Base-by-base conservation (phyloP, 2,888 invertebrate species). In the Auanema sp. region DNA sequence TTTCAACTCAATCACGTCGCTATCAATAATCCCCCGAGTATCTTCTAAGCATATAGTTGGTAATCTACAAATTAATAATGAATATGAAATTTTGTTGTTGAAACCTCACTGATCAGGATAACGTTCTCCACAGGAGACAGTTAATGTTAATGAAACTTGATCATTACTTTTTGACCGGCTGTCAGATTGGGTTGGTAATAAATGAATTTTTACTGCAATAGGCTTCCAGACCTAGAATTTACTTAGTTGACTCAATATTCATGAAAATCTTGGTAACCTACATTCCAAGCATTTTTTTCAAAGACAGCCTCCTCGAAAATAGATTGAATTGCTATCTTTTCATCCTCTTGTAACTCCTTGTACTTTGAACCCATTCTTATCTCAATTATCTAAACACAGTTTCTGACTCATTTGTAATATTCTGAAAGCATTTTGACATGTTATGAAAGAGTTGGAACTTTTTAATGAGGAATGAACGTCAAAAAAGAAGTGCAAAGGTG, bases 281-380 rank as follows among this genome's bases (percentile, higher is more conserved):
- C 73, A 44, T 73, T 64, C 73, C 73, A 73, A 11, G 44, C 58
- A 23, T 59, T 59, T 16, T 52, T 47, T n/a, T 56, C 54, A 42
- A 61, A 64, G 0, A 33, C 14, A 16, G 65, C 66, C 24, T 71
- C 71, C 3, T 44, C 62, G 50, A 60, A 73, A 12, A 65, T 56
- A 10, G 65, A 49, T 21, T 60, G 43, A 3, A 73, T 41, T 25
- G 53, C 69, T 12, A 42, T 6, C n/a, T 25, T 50, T 43, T 73
- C 73, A 43, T 60, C 58, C 6, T 65, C 58, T 25, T 74, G 70
- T 21, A 59, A n/a, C 16, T 8, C 18, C 14, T 33, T 33, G 33
- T 33, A 5, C 33, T 33, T 33, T 33, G 33, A 3, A 5, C 4
- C 33, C 33, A 33, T 33, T 33, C 33, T 33, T 8, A 33, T 33